Evolutionary conservation across 2,113 vertebrate species (phyloP), one percentile per base, ranked within the genome.

Genomic region (Haplochromis burtoni): DNA sequence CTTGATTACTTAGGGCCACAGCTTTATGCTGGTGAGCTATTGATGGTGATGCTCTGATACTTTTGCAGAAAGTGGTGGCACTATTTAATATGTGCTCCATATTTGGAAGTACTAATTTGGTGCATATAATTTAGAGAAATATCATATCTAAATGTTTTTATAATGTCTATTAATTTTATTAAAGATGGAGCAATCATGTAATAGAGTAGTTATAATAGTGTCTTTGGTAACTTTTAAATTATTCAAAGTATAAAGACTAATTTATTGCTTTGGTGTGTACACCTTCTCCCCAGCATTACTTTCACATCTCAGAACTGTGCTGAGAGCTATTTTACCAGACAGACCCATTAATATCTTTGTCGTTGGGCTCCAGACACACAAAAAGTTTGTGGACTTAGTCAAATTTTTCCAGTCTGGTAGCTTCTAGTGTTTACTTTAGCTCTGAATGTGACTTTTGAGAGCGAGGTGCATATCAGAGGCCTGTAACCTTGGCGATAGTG

Each of bases 321-420:
- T 24, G 9, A 85, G 53, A 71, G 10, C 66, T 24, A 87, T 93
- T 83, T 81, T 78, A 8, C 84, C 35, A 47, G 82, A 91, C 80
- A 66, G 86, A 66, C 82, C 81, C 84, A 81, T 79, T 86, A 90
- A 86, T 73, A 86, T 90, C 88, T 88, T 83, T 86, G 93, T 95
- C 94, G 86, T 94, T 91, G 94, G 90, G 68, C 57, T 80, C 82
- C 92, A 84, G 59, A 90, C 91, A 89, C 82, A 94, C 87, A 93
- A 93, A 95, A 90, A 63, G 80, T 90, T 92, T 96, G 96, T 96
- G 91, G 95, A 95, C 92, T 94, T 94, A 96, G 95, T 92, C 91
- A 66, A 94, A 92, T 95, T 94, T 92, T 96, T 96, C 95, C 96
- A 96, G 96, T 96, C 96, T 96, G 92, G 95, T 95, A 91, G 93